Percentiles rank a stretch among this genome's conserved stretches.
These are phyloP conservation scores for Dione juno DNA, from an alignment of 2,888 invertebrate species.

Conservation along the genomic window DNA sequence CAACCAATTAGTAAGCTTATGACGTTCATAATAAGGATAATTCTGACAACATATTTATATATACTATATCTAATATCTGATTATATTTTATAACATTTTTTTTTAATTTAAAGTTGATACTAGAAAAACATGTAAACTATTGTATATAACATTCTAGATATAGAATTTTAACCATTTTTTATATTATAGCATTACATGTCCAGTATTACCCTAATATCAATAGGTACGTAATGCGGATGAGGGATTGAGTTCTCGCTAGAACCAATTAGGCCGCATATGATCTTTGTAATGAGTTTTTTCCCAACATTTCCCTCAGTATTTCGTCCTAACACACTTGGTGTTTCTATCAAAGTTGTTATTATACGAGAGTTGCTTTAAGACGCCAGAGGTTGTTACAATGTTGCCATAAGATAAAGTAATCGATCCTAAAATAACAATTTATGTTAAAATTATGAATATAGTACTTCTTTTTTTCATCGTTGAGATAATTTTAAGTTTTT, in stretches of 20 bases:
- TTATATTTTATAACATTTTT: neutral
- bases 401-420: conserved; percentile 9
- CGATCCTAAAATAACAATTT: neutral
- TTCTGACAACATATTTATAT: conserved; percentile 40
- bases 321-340: conserved; percentile 23
- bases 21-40: conserved; percentile 57
- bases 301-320: conserved; percentile 45
- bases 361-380: conserved; percentile 1
- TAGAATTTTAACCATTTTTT: conserved; percentile 2
- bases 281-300: conserved; percentile 56
- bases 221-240: conserved; percentile 54
- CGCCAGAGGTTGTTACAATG: conserved; percentile 2
- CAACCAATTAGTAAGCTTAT: conserved; percentile 73
- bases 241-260: conserved; percentile 71
- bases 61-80: neutral
- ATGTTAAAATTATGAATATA: neutral
- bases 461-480: neutral
- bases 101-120: no score
- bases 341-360: conserved; percentile 28
- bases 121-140: no score
- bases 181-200: conserved; percentile 8
- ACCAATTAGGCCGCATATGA: conserved; percentile 73
- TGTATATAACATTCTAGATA: no score
- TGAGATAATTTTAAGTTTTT: no score
- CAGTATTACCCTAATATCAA: conserved; percentile 23